Conservation (phyloP, 2,888 invertebrate genomes). For the Oscheius onirici region DNA sequence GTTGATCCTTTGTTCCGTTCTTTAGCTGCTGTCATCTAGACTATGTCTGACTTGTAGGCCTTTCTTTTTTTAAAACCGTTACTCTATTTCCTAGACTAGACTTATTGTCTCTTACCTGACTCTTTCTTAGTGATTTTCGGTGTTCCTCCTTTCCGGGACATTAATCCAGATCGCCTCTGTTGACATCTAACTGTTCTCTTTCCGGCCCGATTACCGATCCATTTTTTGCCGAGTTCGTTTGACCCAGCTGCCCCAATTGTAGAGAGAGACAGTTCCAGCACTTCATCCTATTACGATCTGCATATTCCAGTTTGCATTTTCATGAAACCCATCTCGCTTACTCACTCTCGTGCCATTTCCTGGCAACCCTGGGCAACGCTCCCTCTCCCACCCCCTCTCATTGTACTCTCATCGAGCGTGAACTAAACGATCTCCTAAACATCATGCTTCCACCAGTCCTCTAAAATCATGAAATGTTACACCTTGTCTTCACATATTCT, state of each 20-base stretch:
- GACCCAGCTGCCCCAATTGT: not conserved
- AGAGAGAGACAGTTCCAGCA: not conserved
- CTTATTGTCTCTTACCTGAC: no score
- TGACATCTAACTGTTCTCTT: no score
- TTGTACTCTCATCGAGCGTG: constrained; percentile 12
- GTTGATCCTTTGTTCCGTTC: no score
- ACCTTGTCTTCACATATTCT: not conserved
- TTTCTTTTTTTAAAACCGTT: no score
- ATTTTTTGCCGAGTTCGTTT: constrained; percentile 5
- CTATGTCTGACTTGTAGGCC: no score
- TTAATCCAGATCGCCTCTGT: not conserved
- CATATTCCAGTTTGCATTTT: constrained; percentile 1
- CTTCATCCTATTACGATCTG: constrained; percentile 7
- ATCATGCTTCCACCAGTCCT: not conserved
- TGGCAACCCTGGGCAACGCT: constrained; percentile 28
- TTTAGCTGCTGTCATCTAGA: no score
- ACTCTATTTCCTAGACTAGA: no score
- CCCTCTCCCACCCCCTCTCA: not conserved
- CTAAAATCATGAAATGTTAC: not conserved
- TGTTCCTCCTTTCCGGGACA: no score
- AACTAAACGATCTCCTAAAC: not conserved
- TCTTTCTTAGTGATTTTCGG: no score
- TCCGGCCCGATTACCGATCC: constrained; percentile 11
- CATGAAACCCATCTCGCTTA: constrained; percentile 13
- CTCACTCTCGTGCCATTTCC: constrained; percentile 24